Evolutionary conservation across 1,140 invertebrate genomes (phyloP).

Genomic region (Venturia canescens): DNA sequence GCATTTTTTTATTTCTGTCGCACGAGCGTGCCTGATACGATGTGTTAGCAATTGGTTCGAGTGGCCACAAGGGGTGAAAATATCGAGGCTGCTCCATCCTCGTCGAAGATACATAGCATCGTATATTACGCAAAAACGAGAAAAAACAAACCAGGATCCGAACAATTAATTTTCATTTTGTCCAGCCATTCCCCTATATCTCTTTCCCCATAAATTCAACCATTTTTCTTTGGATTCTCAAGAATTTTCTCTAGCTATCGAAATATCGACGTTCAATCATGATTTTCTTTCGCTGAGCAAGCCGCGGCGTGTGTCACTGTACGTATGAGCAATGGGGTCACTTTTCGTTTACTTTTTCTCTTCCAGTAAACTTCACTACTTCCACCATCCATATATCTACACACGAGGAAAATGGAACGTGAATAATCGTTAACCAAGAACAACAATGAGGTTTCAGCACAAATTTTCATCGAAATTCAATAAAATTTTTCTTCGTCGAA

Average conservation of each 20-base stretch:
- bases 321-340: conserved; percentile 2
- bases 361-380: too few relatives aligned
- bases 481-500: too few relatives aligned
- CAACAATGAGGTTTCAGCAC: too few relatives aligned
- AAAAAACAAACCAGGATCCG: neutral
- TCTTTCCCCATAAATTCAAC: neutral
- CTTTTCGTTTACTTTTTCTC: conserved; percentile 9
- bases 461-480: too few relatives aligned
- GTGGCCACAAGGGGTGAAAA: conserved; percentile 10
- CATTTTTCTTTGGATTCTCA: neutral
- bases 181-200: conserved; percentile 13
- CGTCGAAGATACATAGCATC: neutral
- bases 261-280: conserved; percentile 44
- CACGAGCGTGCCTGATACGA: too few relatives aligned
- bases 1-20: neutral
- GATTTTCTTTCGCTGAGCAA: neutral
- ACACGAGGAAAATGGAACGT: too few relatives aligned
- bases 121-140: neutral
- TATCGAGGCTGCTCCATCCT: neutral
- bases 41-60: neutral
- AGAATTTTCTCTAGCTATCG: conserved; percentile 22
- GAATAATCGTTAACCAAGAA: too few relatives aligned
- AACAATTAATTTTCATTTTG: conserved; percentile 38
- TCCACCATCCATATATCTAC: too few relatives aligned
- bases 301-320: neutral